phyloP scores from a whole-genome alignment of 1,140 invertebrate species.

The Sarcophaga bullata region DNA sequence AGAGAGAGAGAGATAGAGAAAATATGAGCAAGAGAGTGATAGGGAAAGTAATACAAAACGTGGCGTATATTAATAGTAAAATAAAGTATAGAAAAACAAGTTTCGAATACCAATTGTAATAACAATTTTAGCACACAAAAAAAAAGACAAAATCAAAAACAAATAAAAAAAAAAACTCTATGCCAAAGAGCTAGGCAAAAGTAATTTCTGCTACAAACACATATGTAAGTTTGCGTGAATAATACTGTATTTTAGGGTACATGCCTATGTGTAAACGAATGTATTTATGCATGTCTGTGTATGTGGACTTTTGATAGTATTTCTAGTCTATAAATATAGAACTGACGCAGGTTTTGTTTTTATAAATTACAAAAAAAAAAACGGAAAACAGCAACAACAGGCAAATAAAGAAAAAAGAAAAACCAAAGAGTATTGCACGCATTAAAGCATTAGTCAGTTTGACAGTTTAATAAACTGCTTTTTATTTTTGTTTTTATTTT shows the following conservation, averaged over 20 bases:
- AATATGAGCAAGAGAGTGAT: no score
- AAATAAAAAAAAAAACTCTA: neutral
- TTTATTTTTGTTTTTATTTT: no score
- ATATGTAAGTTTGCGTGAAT: no score
- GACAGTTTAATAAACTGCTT: neutral
- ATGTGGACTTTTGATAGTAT: neutral
- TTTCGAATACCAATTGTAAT: neutral
- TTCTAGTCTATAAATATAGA: neutral
- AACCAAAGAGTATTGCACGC: neutral
- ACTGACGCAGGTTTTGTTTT: conserved; percentile 12
- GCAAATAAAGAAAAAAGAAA: neutral
- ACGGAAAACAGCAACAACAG: neutral
- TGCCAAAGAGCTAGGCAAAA: no score
- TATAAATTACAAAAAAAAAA: neutral
- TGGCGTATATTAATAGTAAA: no score
- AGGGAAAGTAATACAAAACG: no score
- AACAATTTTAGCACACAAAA: neutral
- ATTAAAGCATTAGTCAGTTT: conserved; percentile 1
- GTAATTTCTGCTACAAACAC: no score
- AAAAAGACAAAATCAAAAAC: neutral
- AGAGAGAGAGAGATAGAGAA: no score
- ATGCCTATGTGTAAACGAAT: neutral
- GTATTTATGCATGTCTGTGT: neutral
- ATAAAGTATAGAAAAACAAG: no score
- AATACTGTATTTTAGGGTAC: neutral